These are phyloP conservation scores for Anguilla anguilla DNA, from an alignment of 2,797 vertebrate genomes.

Conservation along the genomic window DNA sequence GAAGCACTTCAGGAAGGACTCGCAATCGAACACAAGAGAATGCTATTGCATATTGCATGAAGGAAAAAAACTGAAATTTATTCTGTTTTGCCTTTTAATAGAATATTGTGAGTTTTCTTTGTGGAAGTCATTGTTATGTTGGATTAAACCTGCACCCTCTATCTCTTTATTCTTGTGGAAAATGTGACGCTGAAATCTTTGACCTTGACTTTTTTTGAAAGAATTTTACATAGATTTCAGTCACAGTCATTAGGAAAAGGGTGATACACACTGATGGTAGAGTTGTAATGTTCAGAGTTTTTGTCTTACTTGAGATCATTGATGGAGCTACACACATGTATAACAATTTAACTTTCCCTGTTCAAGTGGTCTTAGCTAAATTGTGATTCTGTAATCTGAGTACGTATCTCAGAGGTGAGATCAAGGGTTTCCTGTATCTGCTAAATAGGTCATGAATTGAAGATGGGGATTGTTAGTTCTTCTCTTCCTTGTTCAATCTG, in stretches of 20 bases:
- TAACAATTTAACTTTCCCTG: not conserved
- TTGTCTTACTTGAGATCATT: not conserved
- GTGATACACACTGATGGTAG: slow-evolving; percentile 4
- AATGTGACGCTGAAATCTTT: not conserved
- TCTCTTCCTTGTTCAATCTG: too few species aligned
- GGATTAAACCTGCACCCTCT: not conserved
- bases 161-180: not conserved
- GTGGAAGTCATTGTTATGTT: not conserved
- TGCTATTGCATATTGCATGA: slow-evolving; percentile 21
- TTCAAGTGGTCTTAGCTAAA: not conserved
- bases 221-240: not conserved
- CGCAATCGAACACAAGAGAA: slow-evolving; percentile 17
- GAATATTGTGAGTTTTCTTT: not conserved
- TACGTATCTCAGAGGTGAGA: not conserved
- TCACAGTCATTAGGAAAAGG: not conserved
- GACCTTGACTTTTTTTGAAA: not conserved
- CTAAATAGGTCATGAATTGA: too few species aligned
- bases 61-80: not conserved
- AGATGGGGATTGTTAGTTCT: too few species aligned
- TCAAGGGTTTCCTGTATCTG: not conserved
- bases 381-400: too few species aligned
- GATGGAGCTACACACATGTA: not conserved
- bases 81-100: slow-evolving; percentile 8
- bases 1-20: slow-evolving; percentile 14
- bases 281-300: not conserved